Evolutionary conservation across 1,140 invertebrate genomes (phyloP).

Genomic region (Drosophila rufa): DNA sequence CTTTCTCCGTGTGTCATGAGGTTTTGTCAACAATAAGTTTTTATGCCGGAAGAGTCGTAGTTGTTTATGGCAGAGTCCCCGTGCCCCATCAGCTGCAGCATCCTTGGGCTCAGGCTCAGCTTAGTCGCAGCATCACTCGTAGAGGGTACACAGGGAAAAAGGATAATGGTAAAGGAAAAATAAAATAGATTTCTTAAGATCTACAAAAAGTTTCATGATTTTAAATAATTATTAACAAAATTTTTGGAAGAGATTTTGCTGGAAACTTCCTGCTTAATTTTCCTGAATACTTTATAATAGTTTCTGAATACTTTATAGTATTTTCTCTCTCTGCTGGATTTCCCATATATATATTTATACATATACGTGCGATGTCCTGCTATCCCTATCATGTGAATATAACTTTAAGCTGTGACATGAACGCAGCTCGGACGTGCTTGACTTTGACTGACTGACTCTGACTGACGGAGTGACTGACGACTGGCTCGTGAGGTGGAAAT

Average conservation of each 20-base stretch:
- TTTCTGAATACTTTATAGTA: neutral
- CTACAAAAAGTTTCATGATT: too few relatives aligned
- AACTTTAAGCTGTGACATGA: conserved; percentile 79
- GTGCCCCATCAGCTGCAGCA: conserved; percentile 43
- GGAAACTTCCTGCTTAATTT: neutral
- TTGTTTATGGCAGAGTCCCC: conserved; percentile 68
- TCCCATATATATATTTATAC: neutral
- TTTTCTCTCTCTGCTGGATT: conserved; percentile 12
- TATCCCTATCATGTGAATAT: conserved; percentile 66
- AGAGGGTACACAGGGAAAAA: conserved; percentile 21
- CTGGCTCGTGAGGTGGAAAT: conserved; percentile 35
- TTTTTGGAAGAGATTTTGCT: neutral
- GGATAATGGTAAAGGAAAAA: neutral
- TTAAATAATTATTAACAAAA: too few relatives aligned
- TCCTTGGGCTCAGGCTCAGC: conserved; percentile 19
- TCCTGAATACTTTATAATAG: neutral
- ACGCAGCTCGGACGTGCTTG: conserved; percentile 68
- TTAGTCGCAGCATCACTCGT: conserved; percentile 14
- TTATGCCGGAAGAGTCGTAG: conserved; percentile 73
- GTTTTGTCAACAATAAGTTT: conserved; percentile 83
- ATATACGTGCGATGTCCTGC: conserved; percentile 3
- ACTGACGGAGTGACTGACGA: conserved; percentile 47
- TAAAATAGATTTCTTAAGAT: too few relatives aligned
- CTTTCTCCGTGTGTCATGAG: conserved; percentile 64
- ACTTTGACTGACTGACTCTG: conserved; percentile 72